Base-by-base conservation (phyloP, 2,888 invertebrate species). In the Elmis aenea region DNA sequence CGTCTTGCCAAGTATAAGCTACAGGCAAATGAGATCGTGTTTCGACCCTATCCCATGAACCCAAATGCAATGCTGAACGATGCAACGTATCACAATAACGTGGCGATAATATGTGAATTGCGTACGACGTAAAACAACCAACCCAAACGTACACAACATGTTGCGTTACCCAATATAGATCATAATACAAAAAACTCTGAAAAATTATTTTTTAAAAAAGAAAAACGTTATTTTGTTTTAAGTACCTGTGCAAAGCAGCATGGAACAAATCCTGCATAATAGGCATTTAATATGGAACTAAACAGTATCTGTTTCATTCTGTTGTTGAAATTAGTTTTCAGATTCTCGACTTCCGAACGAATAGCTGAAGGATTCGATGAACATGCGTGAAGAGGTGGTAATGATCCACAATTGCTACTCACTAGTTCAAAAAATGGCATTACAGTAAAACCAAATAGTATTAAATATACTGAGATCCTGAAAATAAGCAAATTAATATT, bases 1-100 rank as follows among this genome's bases (percentile, higher is more conserved):
- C 59, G 6, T 71, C 74, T 11, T 72, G 72, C 81, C 81, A 82
- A 21, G 59, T 59, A 41, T 61, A 58, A 3, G 57, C 57, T 4
- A 59, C 58, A 11, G 60, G 54, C 13, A 60, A 38, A 30, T 62
- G 57, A 28, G 59, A 57, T 15, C 74, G 70, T 16, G 75, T 73
- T 42, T 67, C 66, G 3, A 67, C 42, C 42, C 60, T 62, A 34
- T 62, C 59, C 83, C 91, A 92, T 38, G 76, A 72, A 2, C 95
- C 95, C 27, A 96, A 75, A 68, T 97, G 96, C 27, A 88, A 68
- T 1, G 94, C 85, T 38, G 92, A 85, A 54, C 90, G 77, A 66
- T 97, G 96, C 42, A 95, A 72, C 18, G 87, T 81, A 71, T 97
- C 95, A 58, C 90, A 85, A 62, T 90, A 89, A 45, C 75, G 66